Evolutionary conservation across 2,797 vertebrate genomes (phyloP), one percentile per base, ranked within the genome.

Genomic region (Buphagus erythrorhynchus): DNA sequence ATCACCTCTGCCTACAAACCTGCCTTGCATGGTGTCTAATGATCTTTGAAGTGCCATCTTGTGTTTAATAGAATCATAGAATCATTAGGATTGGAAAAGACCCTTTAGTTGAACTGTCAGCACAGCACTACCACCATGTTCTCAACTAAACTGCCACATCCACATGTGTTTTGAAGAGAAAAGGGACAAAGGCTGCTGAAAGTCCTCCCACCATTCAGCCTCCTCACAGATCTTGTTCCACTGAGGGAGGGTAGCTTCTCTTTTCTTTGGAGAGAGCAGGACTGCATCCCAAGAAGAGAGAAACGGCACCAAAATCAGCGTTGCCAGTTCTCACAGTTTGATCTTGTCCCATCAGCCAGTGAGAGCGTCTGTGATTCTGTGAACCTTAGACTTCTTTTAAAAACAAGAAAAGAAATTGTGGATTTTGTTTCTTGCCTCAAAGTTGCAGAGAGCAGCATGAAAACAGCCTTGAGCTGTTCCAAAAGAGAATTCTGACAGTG

Each of bases 181-280:
- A 54, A 58, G 42, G 33, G 48, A 40, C 7, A 40, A 66, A 76
- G 43, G 18, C 36, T 75, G 35, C 35, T 82, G 46, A 36, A 90
- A 72, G 40, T 43, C 59, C 43, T 69, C 19, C 12, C 16, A 2
- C 33, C 16, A 21, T 11, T 31, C 28, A 40, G 46, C 31, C n/a
- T 81, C 2, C 38, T 67, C 0, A 0, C 18, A 38, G 54, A 16
- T 42, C 35, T n/a, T 14, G 17, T 69, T 51, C 67, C 25, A 5
- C 16, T 10, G 46, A 7, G 1, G 31, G 12, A 57, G 13, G 0
- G 0, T 14, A 28, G 22, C 18, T 36, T 13, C 14, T 9, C 0
- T 67, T 79, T 73, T n/a, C 31, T 88, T 83, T 51, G 45, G 28
- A 19, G 40, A 63, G 45, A 45, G 51, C 35, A 52, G 31, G 28